These are phyloP conservation scores for Eupithecia abbreviata DNA, from an alignment of 2,888 invertebrate species.

Conservation along the genomic window DNA sequence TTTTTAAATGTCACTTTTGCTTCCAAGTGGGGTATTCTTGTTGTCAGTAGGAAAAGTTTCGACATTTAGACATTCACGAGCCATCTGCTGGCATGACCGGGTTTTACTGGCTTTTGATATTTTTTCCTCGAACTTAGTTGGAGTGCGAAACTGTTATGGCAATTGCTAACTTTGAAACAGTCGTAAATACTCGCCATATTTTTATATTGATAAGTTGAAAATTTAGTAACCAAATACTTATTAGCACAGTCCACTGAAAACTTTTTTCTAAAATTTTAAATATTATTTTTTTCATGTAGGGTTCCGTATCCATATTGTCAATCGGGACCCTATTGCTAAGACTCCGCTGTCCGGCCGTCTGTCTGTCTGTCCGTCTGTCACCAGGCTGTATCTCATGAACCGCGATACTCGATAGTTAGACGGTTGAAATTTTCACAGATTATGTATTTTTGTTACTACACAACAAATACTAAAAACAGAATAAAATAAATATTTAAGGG, in stretches of 20 bases:
- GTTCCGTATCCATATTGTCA: too few relatives aligned
- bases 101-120: conserved; percentile 52
- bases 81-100: conserved; percentile 63
- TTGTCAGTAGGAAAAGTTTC: conserved; percentile 65
- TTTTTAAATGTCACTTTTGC: conserved; percentile 56
- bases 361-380: too few relatives aligned
- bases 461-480: too few relatives aligned
- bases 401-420: too few relatives aligned
- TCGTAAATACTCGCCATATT: not conserved
- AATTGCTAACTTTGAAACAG: conserved; percentile 6
- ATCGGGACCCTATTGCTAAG: too few relatives aligned
- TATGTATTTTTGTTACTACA: too few relatives aligned
- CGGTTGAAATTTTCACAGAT: too few relatives aligned
- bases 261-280: not conserved
- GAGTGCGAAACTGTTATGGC: conserved; percentile 21
- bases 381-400: too few relatives aligned
- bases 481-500: too few relatives aligned
- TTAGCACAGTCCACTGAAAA: not conserved
- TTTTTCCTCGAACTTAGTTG: conserved; percentile 26
- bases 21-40: conserved; percentile 52
- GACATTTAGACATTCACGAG: conserved; percentile 70
- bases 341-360: too few relatives aligned
- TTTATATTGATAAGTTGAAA: not conserved
- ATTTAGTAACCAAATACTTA: not conserved
- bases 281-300: too few relatives aligned